Percentiles rank a stretch among this genome's conserved stretches.
phyloP scores from a whole-genome alignment of 1,140 invertebrate species.

The Oryzaephilus surinamensis region DNA sequence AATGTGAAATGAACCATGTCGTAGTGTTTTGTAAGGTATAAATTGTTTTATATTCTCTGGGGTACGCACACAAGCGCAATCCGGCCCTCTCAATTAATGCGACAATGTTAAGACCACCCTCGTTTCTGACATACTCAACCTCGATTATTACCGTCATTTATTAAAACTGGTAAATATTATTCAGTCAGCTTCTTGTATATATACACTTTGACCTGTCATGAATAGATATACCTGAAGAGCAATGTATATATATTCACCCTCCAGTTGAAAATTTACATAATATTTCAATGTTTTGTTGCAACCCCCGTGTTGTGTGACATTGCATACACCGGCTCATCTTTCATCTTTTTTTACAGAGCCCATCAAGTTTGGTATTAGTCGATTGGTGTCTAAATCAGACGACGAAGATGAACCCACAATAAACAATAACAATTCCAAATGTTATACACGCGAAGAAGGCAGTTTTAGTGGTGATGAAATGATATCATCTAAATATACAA shows the following conservation, averaged over 20 bases:
- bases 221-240: too few species aligned
- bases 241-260: conserved; percentile 8
- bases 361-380: conserved; percentile 62
- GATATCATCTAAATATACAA: conserved; percentile 23
- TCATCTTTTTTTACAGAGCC: conserved; percentile 46
- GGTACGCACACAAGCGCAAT: conserved; percentile 16
- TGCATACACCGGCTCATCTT: neutral
- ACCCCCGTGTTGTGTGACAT: conserved; percentile 9
- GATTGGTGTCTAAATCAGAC: conserved; percentile 50
- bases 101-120: conserved; percentile 12
- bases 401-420: conserved; percentile 43
- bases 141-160: too few species aligned
- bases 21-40: conserved; percentile 13
- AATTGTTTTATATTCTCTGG: conserved; percentile 13
- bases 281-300: conserved; percentile 16
- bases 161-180: conserved; percentile 10
- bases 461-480: conserved; percentile 28
- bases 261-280: conserved; percentile 16
- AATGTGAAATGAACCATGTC: conserved; percentile 2
- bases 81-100: conserved; percentile 23
- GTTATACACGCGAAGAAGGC: conserved; percentile 16
- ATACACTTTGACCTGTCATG: conserved; percentile 8
- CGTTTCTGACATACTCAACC: conserved; percentile 4
- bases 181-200: conserved; percentile 1
- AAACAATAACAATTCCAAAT: conserved; percentile 28